Percentiles rank a stretch among this genome's conserved stretches.
Conservation (phyloP, 1,140 invertebrate species). For the Aculops lycopersici region DNA sequence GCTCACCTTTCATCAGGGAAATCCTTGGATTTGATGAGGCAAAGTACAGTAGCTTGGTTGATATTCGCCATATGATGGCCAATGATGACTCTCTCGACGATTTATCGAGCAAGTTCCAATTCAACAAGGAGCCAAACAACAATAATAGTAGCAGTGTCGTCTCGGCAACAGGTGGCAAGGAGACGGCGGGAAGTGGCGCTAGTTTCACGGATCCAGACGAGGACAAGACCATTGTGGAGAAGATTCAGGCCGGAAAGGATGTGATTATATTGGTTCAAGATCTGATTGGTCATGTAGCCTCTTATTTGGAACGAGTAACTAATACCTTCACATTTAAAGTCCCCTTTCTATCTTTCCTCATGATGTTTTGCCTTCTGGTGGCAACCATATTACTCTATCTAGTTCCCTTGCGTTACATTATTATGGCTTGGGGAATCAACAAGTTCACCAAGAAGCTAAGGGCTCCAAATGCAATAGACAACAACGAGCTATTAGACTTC, state of each 20-base stretch:
- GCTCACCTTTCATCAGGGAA: background rate
- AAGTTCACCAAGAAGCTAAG: constrained; percentile 81
- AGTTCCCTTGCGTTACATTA: constrained; percentile 57
- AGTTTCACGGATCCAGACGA: constrained; percentile 23
- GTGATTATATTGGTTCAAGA: constrained; percentile 76
- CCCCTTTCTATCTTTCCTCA: constrained; percentile 72
- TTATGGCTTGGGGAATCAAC: constrained; percentile 84
- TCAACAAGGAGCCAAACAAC: background rate
- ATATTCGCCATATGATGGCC: background rate
- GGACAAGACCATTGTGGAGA: constrained; percentile 77
- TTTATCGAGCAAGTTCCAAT: background rate
- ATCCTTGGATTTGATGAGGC: background rate
- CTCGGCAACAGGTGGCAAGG: background rate
- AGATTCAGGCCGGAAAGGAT: constrained; percentile 71
- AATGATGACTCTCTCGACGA: background rate
- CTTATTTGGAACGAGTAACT: constrained; percentile 58
- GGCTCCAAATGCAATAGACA: constrained; percentile 67
- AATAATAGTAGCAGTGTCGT: background rate
- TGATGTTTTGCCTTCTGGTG: constrained; percentile 24
- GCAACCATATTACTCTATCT: constrained; percentile 42
- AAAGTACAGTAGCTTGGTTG: constrained; percentile 10
- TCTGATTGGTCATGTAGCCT: constrained; percentile 52
- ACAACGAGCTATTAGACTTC: constrained; percentile 85
- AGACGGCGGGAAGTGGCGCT: no score
- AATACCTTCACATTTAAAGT: constrained; percentile 89